Evolutionary conservation across 2,888 invertebrate species (phyloP).

Genomic region (Octonoba sinensis): DNA sequence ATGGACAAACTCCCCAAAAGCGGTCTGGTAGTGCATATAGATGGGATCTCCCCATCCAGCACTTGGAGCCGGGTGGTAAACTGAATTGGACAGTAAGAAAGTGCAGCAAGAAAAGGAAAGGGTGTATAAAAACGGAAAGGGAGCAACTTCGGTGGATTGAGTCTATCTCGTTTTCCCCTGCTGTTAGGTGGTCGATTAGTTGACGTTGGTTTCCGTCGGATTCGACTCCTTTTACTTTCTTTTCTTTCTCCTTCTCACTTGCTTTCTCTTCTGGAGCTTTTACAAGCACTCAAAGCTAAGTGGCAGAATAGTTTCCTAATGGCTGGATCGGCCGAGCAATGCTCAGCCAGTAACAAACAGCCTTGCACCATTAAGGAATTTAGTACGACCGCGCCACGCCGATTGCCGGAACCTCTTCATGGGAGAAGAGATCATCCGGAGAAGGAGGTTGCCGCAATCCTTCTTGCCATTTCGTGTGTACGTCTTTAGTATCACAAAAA

Average conservation of each 20-base stretch:
- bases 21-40: constrained; percentile 34
- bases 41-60: constrained; percentile 37
- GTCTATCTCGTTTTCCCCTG: constrained; percentile 37
- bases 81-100: constrained; percentile 57
- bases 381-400: constrained; percentile 14
- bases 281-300: constrained; percentile 62
- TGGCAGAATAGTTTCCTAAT: constrained; percentile 61
- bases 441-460: constrained; percentile 15
- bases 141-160: constrained; percentile 42
- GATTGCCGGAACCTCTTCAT: constrained; percentile 24
- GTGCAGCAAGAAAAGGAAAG: constrained; percentile 19
- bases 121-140: constrained; percentile 29
- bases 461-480: neutral
- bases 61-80: constrained; percentile 48
- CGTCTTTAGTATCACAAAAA: too few relatives aligned
- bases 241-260: constrained; percentile 25
- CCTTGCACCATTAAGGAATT: constrained; percentile 57
- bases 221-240: constrained; percentile 15
- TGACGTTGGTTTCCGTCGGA: constrained; percentile 25
- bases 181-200: constrained; percentile 50
- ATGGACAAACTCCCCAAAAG: constrained; percentile 21
- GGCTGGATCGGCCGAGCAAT: constrained; percentile 15
- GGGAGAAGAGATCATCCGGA: neutral
- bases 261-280: constrained; percentile 27
- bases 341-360: constrained; percentile 44